Evolutionary conservation across 2,888 invertebrate species (phyloP).

Genomic region (Heliconius aoede): DNA sequence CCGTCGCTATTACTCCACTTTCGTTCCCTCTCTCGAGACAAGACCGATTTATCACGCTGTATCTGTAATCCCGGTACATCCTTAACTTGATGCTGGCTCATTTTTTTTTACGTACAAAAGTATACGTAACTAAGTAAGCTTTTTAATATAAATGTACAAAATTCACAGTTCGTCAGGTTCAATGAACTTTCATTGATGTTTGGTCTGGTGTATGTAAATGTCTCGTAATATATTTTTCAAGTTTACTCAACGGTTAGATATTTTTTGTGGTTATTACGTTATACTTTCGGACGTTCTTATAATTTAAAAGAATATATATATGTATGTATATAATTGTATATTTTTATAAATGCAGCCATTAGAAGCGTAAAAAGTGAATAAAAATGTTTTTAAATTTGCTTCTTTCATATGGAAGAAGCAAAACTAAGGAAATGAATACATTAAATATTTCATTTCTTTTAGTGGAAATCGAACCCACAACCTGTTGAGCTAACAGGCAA

Average conservation of each 20-base stretch:
- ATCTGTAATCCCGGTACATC: conserved; percentile 52
- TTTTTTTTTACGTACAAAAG: conserved; percentile 34
- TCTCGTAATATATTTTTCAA: conserved; percentile 5
- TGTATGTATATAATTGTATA: background rate
- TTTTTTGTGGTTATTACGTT: conserved; percentile 19
- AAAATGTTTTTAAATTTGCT: background rate
- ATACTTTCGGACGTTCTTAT: background rate
- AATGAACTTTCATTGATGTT: conserved; percentile 29
- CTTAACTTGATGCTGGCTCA: conserved; percentile 41
- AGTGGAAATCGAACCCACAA: too few species aligned
- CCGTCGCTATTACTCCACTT: conserved; percentile 78
- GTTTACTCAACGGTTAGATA: conserved; percentile 22
- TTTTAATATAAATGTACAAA: background rate
- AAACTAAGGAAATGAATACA: too few species aligned
- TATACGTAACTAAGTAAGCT: background rate
- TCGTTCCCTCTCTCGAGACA: conserved; percentile 75
- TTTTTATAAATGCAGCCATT: background rate
- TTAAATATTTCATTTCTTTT: too few species aligned
- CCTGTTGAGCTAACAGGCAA: too few species aligned
- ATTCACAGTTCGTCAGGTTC: background rate
- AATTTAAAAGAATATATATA: background rate
- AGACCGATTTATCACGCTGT: conserved; percentile 74
- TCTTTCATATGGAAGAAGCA: too few species aligned
- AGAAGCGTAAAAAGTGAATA: background rate
- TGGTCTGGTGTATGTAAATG: conserved; percentile 16